These are phyloP conservation scores for Euschistus heros DNA, from an alignment of 1,140 invertebrate genomes.

Conservation along the genomic window DNA sequence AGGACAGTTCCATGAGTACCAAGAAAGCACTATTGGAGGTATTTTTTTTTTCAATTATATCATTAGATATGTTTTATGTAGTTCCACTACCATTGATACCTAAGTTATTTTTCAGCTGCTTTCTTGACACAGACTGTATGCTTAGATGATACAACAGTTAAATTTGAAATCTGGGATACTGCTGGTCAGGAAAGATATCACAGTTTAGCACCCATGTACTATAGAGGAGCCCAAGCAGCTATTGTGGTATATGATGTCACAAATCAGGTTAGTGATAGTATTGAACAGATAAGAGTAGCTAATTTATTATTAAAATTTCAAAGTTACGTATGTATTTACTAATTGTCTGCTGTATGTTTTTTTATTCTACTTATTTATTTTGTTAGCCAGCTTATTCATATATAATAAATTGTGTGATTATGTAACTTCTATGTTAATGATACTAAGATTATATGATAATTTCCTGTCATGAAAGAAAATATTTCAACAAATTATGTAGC, in stretches of 20 bases:
- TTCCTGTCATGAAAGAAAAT: too few relatives aligned
- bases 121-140: slow-evolving; percentile 99
- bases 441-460: too few relatives aligned
- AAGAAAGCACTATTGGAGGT: slow-evolving; percentile 99
- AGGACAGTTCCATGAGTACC: slow-evolving; percentile 99
- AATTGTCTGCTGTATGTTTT: too few relatives aligned
- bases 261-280: slow-evolving; percentile 63
- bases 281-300: too few relatives aligned
- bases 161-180: slow-evolving; percentile 99
- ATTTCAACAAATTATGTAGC: too few relatives aligned
- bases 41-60: slow-evolving; percentile 23
- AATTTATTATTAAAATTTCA: too few relatives aligned
- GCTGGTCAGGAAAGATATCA: slow-evolving; percentile 96
- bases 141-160: slow-evolving; percentile 97
- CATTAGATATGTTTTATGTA: slow-evolving; percentile 15
- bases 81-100: slow-evolving; percentile 20
- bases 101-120: slow-evolving; percentile 58
- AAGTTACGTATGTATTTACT: too few relatives aligned
- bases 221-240: slow-evolving; percentile 93
- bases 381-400: too few relatives aligned
- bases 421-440: too few relatives aligned
- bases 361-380: too few relatives aligned
- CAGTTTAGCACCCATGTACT: slow-evolving; percentile 99
- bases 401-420: too few relatives aligned
- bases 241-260: slow-evolving; percentile 99